phyloP scores from a whole-genome alignment of 2,113 vertebrate genomes.

The Ibidorhyncha struthersii region DNA sequence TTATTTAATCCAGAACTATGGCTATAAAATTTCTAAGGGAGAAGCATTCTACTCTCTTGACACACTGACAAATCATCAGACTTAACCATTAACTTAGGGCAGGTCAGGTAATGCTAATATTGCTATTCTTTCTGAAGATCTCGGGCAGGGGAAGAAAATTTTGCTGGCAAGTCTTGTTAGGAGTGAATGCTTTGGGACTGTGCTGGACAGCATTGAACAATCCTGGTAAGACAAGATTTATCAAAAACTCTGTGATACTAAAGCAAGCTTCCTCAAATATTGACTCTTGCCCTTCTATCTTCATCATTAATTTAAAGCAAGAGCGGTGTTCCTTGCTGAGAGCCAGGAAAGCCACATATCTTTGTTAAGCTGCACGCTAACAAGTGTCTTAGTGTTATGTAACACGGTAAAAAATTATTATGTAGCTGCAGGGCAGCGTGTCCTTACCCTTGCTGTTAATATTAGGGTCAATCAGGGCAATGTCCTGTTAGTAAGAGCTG shows the following conservation, averaged over 20 bases:
- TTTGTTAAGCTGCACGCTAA: not conserved
- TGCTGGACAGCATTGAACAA: not conserved
- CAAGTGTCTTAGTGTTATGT: not conserved
- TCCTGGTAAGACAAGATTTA: not conserved
- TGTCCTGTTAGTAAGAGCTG: not conserved
- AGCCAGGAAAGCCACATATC: not conserved
- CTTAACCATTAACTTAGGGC: rapidly evolving
- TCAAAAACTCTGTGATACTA: not conserved
- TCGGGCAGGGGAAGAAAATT: not conserved
- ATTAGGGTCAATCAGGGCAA: not conserved
- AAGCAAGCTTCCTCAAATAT: not conserved
- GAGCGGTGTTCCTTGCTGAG: not conserved
- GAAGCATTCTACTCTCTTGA: not conserved
- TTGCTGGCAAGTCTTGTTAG: not conserved
- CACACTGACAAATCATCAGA: not conserved
- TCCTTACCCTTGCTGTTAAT: not conserved
- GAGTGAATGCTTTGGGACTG: not conserved
- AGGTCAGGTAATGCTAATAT: not conserved
- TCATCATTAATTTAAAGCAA: not conserved
- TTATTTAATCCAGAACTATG: not conserved
- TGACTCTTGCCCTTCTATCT: not conserved
- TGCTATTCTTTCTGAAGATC: not conserved
- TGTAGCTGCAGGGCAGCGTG: not conserved
- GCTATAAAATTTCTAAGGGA: not conserved
- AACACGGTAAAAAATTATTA: not conserved